These are phyloP conservation scores for Periplaneta americana DNA, from an alignment of 1,140 invertebrate species.

Conservation along the genomic window DNA sequence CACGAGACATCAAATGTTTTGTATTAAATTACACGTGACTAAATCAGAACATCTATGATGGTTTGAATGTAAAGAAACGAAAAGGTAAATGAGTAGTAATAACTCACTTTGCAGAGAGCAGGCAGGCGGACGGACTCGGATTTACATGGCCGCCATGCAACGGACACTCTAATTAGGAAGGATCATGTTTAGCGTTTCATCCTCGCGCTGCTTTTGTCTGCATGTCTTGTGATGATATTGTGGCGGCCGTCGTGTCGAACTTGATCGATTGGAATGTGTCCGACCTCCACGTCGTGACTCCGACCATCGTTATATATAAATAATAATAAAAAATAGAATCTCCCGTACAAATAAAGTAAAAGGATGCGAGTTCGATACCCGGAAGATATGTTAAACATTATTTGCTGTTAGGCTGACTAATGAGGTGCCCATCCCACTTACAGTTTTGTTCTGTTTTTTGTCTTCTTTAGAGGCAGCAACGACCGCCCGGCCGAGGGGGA, in stretches of 20 bases:
- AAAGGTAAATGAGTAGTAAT: too few species aligned
- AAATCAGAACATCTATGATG: too few species aligned
- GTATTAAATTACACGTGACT: too few species aligned
- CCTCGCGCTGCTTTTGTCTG: not conserved
- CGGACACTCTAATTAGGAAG: too few species aligned
- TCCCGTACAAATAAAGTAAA: not conserved
- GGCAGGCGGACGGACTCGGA: too few species aligned
- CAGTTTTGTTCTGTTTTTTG: not conserved
- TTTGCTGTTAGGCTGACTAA: not conserved
- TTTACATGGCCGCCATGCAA: too few species aligned
- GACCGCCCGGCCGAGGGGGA: too few species aligned
- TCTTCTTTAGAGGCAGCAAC: not conserved
- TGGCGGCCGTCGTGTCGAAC: not conserved
- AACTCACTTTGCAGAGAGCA: too few species aligned
- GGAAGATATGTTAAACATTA: not conserved
- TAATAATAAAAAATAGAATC: not conserved
- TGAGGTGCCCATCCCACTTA: not conserved
- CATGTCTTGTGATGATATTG: not conserved
- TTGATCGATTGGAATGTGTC: not conserved
- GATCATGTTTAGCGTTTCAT: too few species aligned
- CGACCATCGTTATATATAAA: too few species aligned
- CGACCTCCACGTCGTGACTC: not conserved
- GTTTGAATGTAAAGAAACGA: too few species aligned
- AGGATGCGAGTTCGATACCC: not conserved
- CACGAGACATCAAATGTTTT: too few species aligned